These are phyloP conservation scores for Electrophaes corylata DNA, from an alignment of 2,888 invertebrate species.

Conservation along the genomic window DNA sequence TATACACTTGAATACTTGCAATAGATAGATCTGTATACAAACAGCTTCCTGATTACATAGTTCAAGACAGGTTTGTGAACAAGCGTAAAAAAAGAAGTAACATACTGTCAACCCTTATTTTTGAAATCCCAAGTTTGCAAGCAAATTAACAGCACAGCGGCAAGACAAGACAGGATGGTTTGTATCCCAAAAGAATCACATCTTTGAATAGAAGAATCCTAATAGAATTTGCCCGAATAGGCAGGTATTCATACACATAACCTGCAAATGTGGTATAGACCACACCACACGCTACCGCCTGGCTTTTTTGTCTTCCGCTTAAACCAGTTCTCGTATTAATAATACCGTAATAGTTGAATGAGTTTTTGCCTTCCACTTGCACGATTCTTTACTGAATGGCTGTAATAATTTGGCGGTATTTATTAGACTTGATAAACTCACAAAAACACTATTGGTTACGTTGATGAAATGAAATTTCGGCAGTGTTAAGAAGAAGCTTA, in stretches of 20 bases:
- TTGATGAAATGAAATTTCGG: neutral
- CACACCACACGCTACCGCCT: conserved; percentile 27
- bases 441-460: neutral
- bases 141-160: too few relatives aligned
- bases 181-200: neutral
- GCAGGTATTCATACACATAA: neutral
- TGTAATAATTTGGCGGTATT: conserved; percentile 18
- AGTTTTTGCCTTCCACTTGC: conserved; percentile 23
- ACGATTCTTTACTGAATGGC: conserved; percentile 6
- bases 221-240: neutral
- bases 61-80: too few relatives aligned
- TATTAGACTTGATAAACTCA: neutral
- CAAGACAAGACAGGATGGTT: neutral
- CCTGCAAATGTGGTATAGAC: conserved; percentile 28
- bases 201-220: neutral
- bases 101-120: too few relatives aligned
- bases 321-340: conserved; percentile 55
- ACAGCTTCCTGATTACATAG: too few relatives aligned
- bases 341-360: conserved; percentile 26
- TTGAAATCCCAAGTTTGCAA: too few relatives aligned
- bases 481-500: neutral
- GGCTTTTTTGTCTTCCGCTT: conserved; percentile 61
- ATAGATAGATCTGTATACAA: too few relatives aligned
- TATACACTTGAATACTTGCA: too few relatives aligned
- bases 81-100: too few relatives aligned